phyloP scores from a whole-genome alignment of 2,797 vertebrate genomes.

The Parauchenoglanis punctatus region DNA sequence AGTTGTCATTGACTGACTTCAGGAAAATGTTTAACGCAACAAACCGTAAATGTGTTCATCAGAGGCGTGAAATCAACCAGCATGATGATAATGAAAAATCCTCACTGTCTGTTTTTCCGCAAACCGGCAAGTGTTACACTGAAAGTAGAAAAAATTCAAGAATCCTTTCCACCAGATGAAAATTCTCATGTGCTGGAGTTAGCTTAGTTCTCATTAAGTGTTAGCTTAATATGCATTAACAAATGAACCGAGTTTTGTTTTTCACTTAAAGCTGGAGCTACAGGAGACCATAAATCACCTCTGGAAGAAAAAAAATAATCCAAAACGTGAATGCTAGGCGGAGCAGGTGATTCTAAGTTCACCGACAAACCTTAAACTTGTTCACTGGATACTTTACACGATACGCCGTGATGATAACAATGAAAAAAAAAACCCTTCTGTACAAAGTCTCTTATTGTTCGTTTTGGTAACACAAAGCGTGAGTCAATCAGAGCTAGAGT shows the following conservation, averaged over 20 bases:
- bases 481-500: conserved; percentile 12
- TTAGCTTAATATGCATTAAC: not conserved
- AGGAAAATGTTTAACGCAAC: too few relatives aligned
- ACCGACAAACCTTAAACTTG: conserved; percentile 13
- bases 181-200: not conserved
- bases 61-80: not conserved
- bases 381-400: conserved; percentile 12
- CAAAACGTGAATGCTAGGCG: not conserved
- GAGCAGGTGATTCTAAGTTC: conserved; percentile 15
- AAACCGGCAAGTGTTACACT: not conserved
- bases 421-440: not conserved
- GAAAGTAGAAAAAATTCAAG: not conserved
- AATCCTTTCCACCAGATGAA: not conserved
- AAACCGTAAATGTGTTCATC: not conserved
- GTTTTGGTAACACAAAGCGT: conserved; percentile 14
- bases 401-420: conserved; percentile 14
- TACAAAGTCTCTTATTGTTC: conserved; percentile 29
- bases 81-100: not conserved
- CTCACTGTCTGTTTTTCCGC: not conserved
- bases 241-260: not conserved
- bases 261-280: not conserved
- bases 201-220: not conserved
- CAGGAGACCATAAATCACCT: not conserved
- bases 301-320: not conserved
- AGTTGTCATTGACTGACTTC: not conserved